phyloP scores from a whole-genome alignment of 2,113 vertebrate genomes.

The Pyrgilauda ruficollis region DNA sequence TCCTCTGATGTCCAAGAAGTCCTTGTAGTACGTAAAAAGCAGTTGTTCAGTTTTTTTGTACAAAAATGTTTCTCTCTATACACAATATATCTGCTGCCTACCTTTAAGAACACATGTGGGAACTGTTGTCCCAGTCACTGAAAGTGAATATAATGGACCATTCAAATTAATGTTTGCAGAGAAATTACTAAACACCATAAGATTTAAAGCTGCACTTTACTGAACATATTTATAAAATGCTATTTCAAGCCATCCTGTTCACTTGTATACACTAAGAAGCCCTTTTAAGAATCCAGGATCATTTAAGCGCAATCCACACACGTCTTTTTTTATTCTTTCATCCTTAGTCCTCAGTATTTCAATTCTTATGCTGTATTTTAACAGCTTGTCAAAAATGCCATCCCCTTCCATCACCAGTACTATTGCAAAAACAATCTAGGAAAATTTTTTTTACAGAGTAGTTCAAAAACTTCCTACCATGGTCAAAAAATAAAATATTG shows the following conservation, averaged over 20 bases:
- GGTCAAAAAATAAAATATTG: not conserved
- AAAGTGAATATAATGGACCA: not conserved
- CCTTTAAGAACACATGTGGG: not conserved
- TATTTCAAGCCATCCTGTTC: not conserved
- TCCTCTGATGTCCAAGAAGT: not conserved
- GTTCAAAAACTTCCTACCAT: not conserved
- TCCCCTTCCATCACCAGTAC: not conserved
- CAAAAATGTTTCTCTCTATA: not conserved
- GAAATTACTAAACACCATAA: not conserved
- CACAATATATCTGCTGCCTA: not conserved
- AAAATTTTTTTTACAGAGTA: not conserved
- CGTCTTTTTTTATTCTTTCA: not conserved
- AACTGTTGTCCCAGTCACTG: not conserved
- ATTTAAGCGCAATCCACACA: not conserved
- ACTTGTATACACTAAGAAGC: not conserved
- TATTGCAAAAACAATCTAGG: not conserved
- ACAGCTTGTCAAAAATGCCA: constrained; percentile 22
- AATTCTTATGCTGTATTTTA: not conserved
- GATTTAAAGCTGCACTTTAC: constrained; percentile 3
- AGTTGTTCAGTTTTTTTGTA: not conserved
- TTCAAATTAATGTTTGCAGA: not conserved
- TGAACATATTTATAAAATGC: not conserved
- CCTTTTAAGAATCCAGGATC: not conserved
- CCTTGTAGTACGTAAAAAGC: not conserved
- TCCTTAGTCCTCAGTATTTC: not conserved